Base-by-base conservation (phyloP, 2,888 invertebrate species). In the Smittia sp. region DNA sequence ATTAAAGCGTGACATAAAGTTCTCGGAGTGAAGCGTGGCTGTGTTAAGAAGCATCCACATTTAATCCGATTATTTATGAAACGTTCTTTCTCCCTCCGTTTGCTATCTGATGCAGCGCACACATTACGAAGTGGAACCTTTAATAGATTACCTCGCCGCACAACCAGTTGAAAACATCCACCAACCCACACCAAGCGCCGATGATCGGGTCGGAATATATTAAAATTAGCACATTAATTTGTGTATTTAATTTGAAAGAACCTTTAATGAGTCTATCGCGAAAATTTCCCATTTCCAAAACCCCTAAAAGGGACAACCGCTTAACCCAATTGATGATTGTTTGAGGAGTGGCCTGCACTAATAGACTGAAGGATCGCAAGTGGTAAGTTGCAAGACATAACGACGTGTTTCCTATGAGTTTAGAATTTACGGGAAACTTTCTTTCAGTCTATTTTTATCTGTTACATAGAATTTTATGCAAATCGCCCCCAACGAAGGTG, bases 161-260 rank as follows among this genome's bases (percentile, higher is more conserved):
- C 46, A 46, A n/a, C 46, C 46, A 46, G 15, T 46, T 11, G 46
- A 11, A 58, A 58, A 18, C 11, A 13, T 18, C 13, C 7, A 13
- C 15, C n/a, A n/a, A n/a, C 46, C n/a, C 46, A 46, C 46, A 46
- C 46, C 11, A 2, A 1, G 3, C 7, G 2, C 9, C 58, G 58
- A 38, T 38, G 38, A 9, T 6, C 7, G 11, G 11, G 3, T 22
- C n/a, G 58, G 22, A 58, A 58, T 58, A 38, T 32, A n/a, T 68
- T 68, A 46, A 68, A 68, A 68, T 68, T 68, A 41, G 68, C 68
- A n/a, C 69, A 69, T 69, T 69, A 69, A 69, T 69, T 70, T 70
- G 69, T 54, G 54, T 54, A 54, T 54, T 70, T 70, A 70, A 69
- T 32, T 70, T 70, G 52, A 70, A n/a, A 2, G 58, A 22, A 24